These are phyloP conservation scores for Epizoanthus fatuus DNA, from an alignment of 92 coral and sea anemone genomes.

Conservation along the genomic window DNA sequence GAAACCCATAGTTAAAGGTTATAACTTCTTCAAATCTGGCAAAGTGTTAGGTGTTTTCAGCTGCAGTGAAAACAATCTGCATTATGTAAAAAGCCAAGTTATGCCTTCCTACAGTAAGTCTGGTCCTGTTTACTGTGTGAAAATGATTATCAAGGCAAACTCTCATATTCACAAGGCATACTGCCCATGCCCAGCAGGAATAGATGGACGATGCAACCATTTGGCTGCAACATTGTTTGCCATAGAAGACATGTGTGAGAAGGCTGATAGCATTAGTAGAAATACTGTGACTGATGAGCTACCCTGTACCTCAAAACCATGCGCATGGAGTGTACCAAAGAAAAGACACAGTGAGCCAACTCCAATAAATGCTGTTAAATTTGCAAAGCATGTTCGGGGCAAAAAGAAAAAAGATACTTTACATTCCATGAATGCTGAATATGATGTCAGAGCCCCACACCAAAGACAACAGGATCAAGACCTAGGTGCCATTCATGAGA, in stretches of 20 bases:
- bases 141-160: neutral
- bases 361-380: neutral
- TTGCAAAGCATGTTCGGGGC: neutral
- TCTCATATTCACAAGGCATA: neutral
- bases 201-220: neutral
- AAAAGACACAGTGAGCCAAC: neutral
- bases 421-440: neutral
- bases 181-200: conserved; percentile 10
- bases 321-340: neutral
- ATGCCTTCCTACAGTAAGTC: no score
- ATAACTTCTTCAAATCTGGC: no score
- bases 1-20: no score
- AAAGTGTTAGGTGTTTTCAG: no score
- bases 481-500: neutral
- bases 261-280: neutral
- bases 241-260: neutral
- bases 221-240: conserved; percentile 1
- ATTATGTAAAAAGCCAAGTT: no score
- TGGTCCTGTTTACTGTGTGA: no score
- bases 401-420: neutral
- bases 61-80: no score
- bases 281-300: neutral
- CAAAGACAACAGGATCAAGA: neutral
- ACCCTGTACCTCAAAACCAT: conserved; percentile 7
- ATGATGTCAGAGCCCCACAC: conserved; percentile 10